Percentiles rank a stretch among this genome's conserved stretches.
phyloP scores from a whole-genome alignment of 2,888 invertebrate species.

The Luffia ferchaultella region DNA sequence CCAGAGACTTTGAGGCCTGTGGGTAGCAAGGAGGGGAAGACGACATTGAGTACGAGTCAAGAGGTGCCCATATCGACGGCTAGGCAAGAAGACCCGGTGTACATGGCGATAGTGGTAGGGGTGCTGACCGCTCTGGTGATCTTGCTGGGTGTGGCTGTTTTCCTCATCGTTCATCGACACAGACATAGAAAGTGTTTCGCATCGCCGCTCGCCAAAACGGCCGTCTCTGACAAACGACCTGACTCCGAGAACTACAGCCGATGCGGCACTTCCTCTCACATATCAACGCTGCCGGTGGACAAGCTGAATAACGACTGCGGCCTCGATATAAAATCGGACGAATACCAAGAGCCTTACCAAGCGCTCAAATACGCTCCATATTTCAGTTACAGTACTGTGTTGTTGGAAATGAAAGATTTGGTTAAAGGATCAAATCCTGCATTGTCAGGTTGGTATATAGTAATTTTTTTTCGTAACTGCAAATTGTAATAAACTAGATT shows the following conservation, averaged over 20 bases:
- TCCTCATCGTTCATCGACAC: slow-evolving; percentile 75
- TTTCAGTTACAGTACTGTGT: slow-evolving; percentile 78
- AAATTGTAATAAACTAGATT: background rate
- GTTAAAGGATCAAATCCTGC: slow-evolving; percentile 52
- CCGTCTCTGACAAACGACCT: slow-evolving; percentile 48
- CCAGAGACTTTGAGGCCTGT: slow-evolving; percentile 69
- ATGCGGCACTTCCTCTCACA: slow-evolving; percentile 53
- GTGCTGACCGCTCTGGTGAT: slow-evolving; percentile 78
- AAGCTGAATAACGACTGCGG: slow-evolving; percentile 62
- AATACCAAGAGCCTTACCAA: slow-evolving; percentile 84
- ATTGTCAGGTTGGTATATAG: slow-evolving; percentile 35
- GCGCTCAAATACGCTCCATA: slow-evolving; percentile 78
- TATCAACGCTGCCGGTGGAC: slow-evolving; percentile 58
- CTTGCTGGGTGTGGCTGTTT: slow-evolving; percentile 74
- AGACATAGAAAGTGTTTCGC: slow-evolving; percentile 77
- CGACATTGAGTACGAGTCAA: slow-evolving; percentile 51
- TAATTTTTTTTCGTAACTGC: background rate
- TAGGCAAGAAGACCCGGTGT: slow-evolving; percentile 74
- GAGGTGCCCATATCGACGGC: slow-evolving; percentile 73
- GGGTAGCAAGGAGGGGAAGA: slow-evolving; percentile 55
- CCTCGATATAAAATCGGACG: slow-evolving; percentile 71
- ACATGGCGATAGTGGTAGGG: slow-evolving; percentile 82
- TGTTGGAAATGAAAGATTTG: slow-evolving; percentile 79
- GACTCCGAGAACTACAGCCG: slow-evolving; percentile 68
- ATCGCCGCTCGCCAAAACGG: slow-evolving; percentile 68